Percentiles rank a stretch among this genome's conserved stretches.
phyloP scores from a whole-genome alignment of 2,797 vertebrate genomes.

The Chaenodraco wilsoni region DNA sequence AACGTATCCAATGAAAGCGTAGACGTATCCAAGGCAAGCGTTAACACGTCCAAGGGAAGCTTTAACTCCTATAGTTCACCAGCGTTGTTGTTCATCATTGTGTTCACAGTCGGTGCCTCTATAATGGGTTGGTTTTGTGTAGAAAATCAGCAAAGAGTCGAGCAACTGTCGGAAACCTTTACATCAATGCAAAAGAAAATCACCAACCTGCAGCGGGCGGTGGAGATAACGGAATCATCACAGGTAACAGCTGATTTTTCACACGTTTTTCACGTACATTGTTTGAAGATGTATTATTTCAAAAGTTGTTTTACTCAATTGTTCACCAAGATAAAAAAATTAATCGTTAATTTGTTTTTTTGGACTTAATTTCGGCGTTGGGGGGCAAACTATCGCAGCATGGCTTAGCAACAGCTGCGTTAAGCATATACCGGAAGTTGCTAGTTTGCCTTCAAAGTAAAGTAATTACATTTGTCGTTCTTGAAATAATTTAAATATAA shows the following conservation, averaged over 20 bases:
- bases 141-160: conserved; percentile 14
- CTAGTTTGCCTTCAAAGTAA: conserved; percentile 12
- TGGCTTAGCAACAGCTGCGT: neutral
- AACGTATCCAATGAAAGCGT: too few relatives aligned
- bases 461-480: fast-evolving
- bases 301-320: neutral
- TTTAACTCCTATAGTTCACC: neutral
- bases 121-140: conserved; percentile 4
- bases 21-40: too few relatives aligned
- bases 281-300: too few relatives aligned
- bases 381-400: too few relatives aligned
- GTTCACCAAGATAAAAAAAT: neutral
- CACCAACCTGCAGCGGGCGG: conserved; percentile 25
- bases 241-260: conserved; percentile 12
- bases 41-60: too few relatives aligned
- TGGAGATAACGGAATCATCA: neutral
- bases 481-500: fast-evolving
- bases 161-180: conserved; percentile 7
- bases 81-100: neutral
- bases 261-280: too few relatives aligned
- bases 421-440: neutral
- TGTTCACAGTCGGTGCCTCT: conserved; percentile 2
- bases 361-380: neutral
- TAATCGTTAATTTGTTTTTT: neutral
- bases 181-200: conserved; percentile 1